Conservation (phyloP, 2,113 vertebrate genomes). For the Pteruthius melanotis region DNA sequence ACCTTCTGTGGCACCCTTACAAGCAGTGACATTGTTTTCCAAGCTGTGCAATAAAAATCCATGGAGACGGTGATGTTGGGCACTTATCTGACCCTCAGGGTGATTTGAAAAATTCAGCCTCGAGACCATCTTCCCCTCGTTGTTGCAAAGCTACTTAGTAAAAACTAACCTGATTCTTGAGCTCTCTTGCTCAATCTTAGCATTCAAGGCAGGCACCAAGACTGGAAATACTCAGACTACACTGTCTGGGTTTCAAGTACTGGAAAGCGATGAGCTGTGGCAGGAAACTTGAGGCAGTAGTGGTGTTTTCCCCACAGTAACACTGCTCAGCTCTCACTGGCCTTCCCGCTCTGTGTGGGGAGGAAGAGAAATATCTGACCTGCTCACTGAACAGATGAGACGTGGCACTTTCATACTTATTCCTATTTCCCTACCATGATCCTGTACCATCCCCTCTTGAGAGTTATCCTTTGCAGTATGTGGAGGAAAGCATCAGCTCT, state of each 20-base stretch:
- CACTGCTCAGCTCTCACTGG: fast-evolving
- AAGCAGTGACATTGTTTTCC: not conserved
- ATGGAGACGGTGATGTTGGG: fast-evolving
- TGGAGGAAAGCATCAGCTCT: not conserved
- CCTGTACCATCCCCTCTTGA: not conserved
- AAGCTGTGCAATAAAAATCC: not conserved
- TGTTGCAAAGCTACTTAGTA: not conserved
- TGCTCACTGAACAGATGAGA: fast-evolving
- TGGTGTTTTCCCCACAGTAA: not conserved
- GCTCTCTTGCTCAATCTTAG: not conserved
- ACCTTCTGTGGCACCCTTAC: not conserved
- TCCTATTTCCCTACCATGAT: fast-evolving
- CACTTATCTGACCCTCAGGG: not conserved
- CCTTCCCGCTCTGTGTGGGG: not conserved
- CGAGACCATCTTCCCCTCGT: not conserved
- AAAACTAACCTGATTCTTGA: not conserved
- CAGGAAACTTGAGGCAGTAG: not conserved
- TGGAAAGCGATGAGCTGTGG: not conserved
- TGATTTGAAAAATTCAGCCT: not conserved
- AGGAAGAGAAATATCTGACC: not conserved
- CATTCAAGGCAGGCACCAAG: not conserved
- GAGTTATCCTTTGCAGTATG: not conserved
- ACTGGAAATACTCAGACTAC: not conserved
- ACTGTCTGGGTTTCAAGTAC: not conserved
- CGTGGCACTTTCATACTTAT: fast-evolving